These are phyloP conservation scores for Sminthurinus signatus DNA, from an alignment of 1,140 invertebrate genomes.

Conservation along the genomic window DNA sequence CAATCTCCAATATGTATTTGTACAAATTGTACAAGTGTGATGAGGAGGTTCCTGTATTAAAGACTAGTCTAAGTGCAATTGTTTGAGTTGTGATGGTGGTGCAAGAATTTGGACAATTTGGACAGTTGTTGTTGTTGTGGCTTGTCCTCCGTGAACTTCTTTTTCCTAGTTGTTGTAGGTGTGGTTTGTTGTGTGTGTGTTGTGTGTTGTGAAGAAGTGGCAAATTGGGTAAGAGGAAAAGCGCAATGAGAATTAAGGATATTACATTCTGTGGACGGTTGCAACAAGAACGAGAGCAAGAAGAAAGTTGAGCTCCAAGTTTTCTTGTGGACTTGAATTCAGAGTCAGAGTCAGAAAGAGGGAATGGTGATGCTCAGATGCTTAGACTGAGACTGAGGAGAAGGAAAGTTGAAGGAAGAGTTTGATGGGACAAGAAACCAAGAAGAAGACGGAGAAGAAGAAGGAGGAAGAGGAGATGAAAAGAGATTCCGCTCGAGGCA, in stretches of 20 bases:
- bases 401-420: neutral
- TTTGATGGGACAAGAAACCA: neutral
- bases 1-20: too few relatives aligned
- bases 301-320: too few relatives aligned
- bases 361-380: neutral
- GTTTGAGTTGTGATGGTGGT: too few relatives aligned
- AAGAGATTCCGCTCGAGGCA: constrained; percentile 31
- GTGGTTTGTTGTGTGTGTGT: neutral
- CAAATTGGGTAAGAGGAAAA: neutral
- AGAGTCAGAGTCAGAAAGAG: too few relatives aligned
- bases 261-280: neutral
- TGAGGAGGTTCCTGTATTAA: too few relatives aligned
- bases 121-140: too few relatives aligned
- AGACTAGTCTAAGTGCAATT: too few relatives aligned
- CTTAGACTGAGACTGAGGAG: neutral
- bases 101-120: too few relatives aligned
- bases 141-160: neutral
- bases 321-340: too few relatives aligned
- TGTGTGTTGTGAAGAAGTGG: neutral
- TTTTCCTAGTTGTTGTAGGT: neutral
- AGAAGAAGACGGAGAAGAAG: constrained; percentile 1
- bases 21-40: too few relatives aligned
- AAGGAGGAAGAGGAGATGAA: constrained; percentile 17
- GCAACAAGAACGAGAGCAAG: too few relatives aligned
- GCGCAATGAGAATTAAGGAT: neutral